Base-by-base conservation (phyloP, 2,888 invertebrate species). In the Pristionchus mayeri region DNA sequence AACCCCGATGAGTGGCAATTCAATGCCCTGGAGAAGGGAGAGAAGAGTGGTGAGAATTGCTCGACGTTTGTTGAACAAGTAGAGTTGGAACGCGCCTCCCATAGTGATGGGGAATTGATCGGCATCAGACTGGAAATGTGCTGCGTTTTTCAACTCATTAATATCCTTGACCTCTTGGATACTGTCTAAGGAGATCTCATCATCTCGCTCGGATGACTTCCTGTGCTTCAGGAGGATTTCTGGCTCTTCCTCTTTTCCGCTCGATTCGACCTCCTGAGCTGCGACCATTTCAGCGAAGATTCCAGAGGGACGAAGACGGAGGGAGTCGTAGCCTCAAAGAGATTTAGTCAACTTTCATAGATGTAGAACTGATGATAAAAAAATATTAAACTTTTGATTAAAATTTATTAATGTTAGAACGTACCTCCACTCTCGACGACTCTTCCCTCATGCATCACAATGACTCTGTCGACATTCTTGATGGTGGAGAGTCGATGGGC, bases 401-500 rank as follows among this genome's bases (percentile, higher is more conserved):
- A 57, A 57, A 57, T 21, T 6, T 13, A 63, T 34, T 6, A 34
- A 63, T 16, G 16, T 7, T 27, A 18, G 40, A 40, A 21, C 4
- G 18, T 57, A 80, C 80, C 54, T 80, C 80, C 80, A 57, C 57
- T 80, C 50, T 80, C 80, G 1, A 80, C 40, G 24, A 80, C 40
- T 27, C 40, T 54, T 27, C 80, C 80, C 18, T 80, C 80, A 21
- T 57, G 57, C 54, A 80, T 80, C 16, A 80, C 80, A 18, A 57
- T 57, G 40, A 80, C 80, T 37, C 57, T 34, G 18, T 80, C 54
- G 2, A 80, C 54, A 80, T 80, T 57, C 80, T 57, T 80, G 37
- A 80, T 80, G 1, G 80, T 80, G 50, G 57, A 57, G 40, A 80
- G 18, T 57, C 80, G 37, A 57, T 80, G 80, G 24, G 80, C 80